Percentiles rank a stretch among this genome's conserved stretches.
These are phyloP conservation scores for Brotula barbata DNA, from an alignment of 2,797 vertebrate genomes.

Conservation along the genomic window DNA sequence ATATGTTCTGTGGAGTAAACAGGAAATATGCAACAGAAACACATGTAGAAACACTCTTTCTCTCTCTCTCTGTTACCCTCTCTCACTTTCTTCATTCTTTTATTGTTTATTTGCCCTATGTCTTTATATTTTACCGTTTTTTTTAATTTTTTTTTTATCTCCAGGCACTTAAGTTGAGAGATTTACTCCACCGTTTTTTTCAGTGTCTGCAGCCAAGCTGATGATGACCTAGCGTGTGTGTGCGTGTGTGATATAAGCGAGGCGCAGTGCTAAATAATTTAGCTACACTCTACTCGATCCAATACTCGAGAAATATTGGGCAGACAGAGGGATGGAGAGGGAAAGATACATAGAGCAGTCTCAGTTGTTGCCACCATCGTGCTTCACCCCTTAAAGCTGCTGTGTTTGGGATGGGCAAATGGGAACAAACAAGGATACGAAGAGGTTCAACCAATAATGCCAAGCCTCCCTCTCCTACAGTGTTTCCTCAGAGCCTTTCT, in stretches of 20 bases:
- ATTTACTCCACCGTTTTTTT: constrained; percentile 39
- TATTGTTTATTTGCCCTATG: not conserved
- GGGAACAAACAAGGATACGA: not conserved
- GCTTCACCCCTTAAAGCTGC: not conserved
- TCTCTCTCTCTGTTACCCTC: not conserved
- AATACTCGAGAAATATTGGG: constrained; percentile 10
- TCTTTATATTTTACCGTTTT: not conserved
- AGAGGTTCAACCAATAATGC: not conserved
- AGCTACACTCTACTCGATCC: constrained; percentile 48
- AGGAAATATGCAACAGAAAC: constrained; percentile 11
- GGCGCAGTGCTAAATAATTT: constrained; percentile 56
- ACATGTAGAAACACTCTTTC: not conserved
- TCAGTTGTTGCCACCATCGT: not conserved
- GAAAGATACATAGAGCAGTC: not conserved
- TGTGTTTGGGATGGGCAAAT: not conserved
- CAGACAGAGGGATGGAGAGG: not conserved
- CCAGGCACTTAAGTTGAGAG: constrained; percentile 30
- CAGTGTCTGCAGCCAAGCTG: constrained; percentile 22
- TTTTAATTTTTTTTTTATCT: constrained; percentile 7
- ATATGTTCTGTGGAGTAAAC: constrained; percentile 29
- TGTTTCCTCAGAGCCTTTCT: no score
- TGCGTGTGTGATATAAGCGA: constrained; percentile 27
- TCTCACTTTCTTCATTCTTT: not conserved
- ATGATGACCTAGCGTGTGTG: constrained; percentile 1
- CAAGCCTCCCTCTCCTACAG: not conserved